Evolutionary conservation across 2,113 vertebrate genomes (phyloP).

Genomic region (Lagopus leucura): DNA sequence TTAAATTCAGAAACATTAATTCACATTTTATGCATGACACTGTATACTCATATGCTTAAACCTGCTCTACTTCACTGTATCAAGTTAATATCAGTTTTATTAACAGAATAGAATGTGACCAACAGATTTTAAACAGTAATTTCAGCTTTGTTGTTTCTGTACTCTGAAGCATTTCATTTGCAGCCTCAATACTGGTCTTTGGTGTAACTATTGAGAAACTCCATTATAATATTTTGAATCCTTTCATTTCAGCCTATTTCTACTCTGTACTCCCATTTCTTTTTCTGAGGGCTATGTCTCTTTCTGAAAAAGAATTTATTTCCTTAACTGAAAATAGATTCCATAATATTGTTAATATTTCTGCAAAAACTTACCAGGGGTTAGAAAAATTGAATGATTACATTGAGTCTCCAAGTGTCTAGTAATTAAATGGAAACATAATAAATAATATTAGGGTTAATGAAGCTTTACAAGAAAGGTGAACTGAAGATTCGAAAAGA

Average conservation of each 20-base stretch:
- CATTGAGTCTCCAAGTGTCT: background rate
- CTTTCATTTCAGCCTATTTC: background rate
- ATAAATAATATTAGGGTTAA: conserved; percentile 13
- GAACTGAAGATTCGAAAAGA: background rate
- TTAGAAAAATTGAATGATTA: background rate
- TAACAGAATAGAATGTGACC: background rate
- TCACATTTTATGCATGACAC: background rate
- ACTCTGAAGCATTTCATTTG: background rate
- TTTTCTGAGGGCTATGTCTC: background rate
- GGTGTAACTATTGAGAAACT: background rate
- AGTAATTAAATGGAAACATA: conserved; percentile 31
- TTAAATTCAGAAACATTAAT: background rate
- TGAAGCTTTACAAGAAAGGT: conserved; percentile 18
- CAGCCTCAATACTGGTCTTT: background rate
- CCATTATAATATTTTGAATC: background rate
- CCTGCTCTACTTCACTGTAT: background rate
- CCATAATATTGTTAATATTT: background rate
- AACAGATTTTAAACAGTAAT: background rate
- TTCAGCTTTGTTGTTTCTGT: background rate
- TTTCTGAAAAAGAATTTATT: background rate
- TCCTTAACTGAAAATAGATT: conserved; percentile 2
- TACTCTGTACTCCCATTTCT: background rate
- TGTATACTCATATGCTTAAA: background rate
- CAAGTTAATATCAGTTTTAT: background rate
- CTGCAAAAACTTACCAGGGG: background rate